These are phyloP conservation scores for Hydroisotoma schaefferi DNA, from an alignment of 2,888 invertebrate genomes.

Conservation along the genomic window DNA sequence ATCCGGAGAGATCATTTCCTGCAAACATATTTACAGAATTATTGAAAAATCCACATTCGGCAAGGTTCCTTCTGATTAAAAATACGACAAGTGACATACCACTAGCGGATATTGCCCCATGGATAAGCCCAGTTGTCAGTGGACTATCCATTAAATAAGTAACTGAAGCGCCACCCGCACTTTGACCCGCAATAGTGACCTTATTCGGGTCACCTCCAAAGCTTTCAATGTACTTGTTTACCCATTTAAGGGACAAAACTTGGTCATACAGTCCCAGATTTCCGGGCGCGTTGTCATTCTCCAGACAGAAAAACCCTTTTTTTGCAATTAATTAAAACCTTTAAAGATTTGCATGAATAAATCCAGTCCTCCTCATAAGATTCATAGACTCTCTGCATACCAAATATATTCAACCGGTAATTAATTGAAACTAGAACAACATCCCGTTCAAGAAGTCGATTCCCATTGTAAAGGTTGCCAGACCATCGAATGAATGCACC, in stretches of 20 bases:
- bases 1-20: constrained; percentile 16
- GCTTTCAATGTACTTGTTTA: constrained; percentile 10
- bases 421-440: constrained; percentile 67
- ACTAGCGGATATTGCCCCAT: constrained; percentile 9
- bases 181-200: constrained; percentile 19
- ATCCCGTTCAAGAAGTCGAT: constrained; percentile 62
- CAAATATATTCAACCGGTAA: constrained; percentile 67
- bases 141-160: constrained; percentile 16
- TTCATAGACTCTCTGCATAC: too few relatives aligned
- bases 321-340: background rate
- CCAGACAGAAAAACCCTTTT: constrained; percentile 17
- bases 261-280: constrained; percentile 17
- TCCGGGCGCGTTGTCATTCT: constrained; percentile 18
- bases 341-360: background rate
- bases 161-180: constrained; percentile 19
- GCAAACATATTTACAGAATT: background rate
- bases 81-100: constrained; percentile 5
- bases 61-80: background rate
- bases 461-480: constrained; percentile 17
- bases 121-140: constrained; percentile 9
- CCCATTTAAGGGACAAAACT: constrained; percentile 13
- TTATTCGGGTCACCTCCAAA: constrained; percentile 17
- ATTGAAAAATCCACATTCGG: background rate
- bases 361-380: too few relatives aligned
- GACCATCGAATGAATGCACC: constrained; percentile 23